A percentile compares a stretch with the other conserved stretches of the same genome.
Conservation (phyloP, 2,113 vertebrate species). For the Nyctereutes procyonoides region DNA sequence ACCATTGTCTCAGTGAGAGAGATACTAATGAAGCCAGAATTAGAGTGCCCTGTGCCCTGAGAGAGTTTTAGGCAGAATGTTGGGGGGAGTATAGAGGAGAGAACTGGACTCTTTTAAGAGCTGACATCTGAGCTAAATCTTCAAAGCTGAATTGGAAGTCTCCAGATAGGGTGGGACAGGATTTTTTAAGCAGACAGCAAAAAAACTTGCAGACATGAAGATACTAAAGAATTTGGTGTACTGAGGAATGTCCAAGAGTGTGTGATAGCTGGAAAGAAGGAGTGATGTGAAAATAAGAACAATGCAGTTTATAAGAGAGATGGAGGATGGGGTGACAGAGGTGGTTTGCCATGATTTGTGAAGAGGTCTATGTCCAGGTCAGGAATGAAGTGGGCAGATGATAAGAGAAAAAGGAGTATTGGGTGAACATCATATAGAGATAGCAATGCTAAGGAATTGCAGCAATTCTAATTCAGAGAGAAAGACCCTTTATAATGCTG, state of each 20-base stretch:
- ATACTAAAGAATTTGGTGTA: not conserved
- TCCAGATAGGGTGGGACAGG: not conserved
- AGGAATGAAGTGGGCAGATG: not conserved
- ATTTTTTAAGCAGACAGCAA: not conserved
- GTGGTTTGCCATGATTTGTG: not conserved
- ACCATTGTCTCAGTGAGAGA: not conserved
- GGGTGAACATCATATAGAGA: not conserved
- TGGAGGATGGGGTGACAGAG: not conserved
- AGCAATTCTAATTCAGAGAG: not conserved
- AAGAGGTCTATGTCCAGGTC: not conserved
- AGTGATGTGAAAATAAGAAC: not conserved
- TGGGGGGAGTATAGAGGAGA: not conserved
- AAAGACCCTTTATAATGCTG: not conserved
- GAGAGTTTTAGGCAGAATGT: not conserved
- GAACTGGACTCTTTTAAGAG: not conserved
- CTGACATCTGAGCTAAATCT: not conserved
- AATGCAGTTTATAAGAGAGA: not conserved
- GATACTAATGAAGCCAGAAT: not conserved
- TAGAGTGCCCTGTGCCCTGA: not conserved
- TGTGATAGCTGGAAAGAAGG: not conserved
- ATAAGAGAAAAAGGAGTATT: not conserved
- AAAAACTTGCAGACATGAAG: not conserved
- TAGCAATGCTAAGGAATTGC: not conserved
- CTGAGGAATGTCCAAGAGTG: not conserved
- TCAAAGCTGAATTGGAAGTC: not conserved